Base-by-base conservation (phyloP, 2,888 invertebrate species). In the Conchocele bisecta region DNA sequence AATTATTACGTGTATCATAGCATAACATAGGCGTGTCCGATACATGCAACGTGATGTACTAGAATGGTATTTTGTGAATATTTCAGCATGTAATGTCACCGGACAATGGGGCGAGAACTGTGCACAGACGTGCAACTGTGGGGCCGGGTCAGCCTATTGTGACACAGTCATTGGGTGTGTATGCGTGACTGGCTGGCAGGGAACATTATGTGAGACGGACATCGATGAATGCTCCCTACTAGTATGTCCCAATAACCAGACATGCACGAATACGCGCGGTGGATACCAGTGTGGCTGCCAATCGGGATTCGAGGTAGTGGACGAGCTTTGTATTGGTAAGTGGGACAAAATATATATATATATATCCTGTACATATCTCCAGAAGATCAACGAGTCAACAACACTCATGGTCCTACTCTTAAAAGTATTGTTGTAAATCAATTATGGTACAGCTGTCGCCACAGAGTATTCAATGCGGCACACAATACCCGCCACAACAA, bases 101-200 rank as follows among this genome's bases (percentile, higher is more conserved):
- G 31, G 37, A 9, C 51, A 3, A 11, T 72, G 72, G 72, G 72
- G 72, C 24, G 31, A n/a, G 22, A 33, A 29, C n/a, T 72, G 72
- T 59, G 53, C 53, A n/a, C 44, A 58, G 41, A 35, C 39, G 39
- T 72, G 72, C 59, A 31, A 44, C 26, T 72, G 72, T 54, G 63
- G 63, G 17, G 29, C 58, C 17, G 67, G 72, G 13, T 51, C 72
- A 24, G 41, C 24, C 4, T 72, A 58, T 48, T 72, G 72, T 58
- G 54, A 72, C 54, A 63, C 53, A 17, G 13, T 53, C 7, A 46
- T 41, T n/a, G 72, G 72, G 22, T 72, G 72, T 58, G 44, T 51
- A 2, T 72, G 72, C 54, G 15, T 3, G 20, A n/a, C 51, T 63
- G 72, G 72, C 17, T 73, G 76, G 76, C 60, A 29, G 20, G 76